A percentile compares a stretch with the other conserved stretches of the same genome.
Conservation (phyloP, 2,888 invertebrate species). For the Clunio marinus region DNA sequence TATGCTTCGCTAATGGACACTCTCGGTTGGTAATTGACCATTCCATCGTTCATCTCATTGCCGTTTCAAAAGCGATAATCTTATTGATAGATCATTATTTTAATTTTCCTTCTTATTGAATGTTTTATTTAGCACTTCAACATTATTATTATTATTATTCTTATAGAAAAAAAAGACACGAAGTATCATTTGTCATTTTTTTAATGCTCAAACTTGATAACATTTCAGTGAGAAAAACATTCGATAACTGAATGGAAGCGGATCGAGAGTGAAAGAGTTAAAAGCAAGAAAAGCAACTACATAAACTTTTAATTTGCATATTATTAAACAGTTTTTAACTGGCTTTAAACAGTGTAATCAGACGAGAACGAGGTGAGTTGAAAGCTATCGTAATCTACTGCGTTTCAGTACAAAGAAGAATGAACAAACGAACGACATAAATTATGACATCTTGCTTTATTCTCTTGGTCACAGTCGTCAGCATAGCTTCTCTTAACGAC, state of each 20-base stretch:
- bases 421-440: constrained; percentile 4
- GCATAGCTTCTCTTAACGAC: neutral
- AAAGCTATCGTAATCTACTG: constrained; percentile 12
- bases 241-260: neutral
- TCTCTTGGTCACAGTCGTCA: constrained; percentile 1
- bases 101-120: neutral
- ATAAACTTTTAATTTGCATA: constrained; percentile 24
- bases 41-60: neutral
- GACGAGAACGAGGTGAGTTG: constrained; percentile 28
- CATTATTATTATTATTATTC: neutral
- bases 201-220: neutral
- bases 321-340: constrained; percentile 19
- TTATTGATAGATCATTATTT: neutral
- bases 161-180: neutral
- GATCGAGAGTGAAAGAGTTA: neutral
- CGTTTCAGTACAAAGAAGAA: neutral
- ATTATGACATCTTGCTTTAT: constrained; percentile 25
- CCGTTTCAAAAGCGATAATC: constrained; percentile 9
- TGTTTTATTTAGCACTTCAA: neutral
- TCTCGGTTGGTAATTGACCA: neutral
- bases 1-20: constrained; percentile 9
- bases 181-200: neutral
- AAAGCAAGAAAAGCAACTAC: neutral
- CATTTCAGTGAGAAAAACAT: neutral
- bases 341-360: constrained; percentile 1